Evolutionary conservation across 1,140 invertebrate genomes (phyloP), one percentile per base, ranked within the genome.

Genomic region (Conus ventricosus): DNA sequence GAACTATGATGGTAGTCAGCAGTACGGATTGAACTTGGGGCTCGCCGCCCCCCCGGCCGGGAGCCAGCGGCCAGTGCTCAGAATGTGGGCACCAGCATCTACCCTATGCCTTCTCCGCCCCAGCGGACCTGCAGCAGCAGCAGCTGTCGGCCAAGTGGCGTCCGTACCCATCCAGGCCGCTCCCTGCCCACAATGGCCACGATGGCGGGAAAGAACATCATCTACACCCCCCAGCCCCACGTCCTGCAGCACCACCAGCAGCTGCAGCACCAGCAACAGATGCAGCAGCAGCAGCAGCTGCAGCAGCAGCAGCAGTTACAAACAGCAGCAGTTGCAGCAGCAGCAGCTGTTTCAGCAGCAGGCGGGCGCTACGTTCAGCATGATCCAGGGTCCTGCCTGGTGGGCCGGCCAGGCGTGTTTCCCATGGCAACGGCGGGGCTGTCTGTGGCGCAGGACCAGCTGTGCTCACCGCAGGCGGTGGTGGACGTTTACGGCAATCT

Each of bases 1-100:
- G 85, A 87, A 87, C 85, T 87, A 87, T 87, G 85, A 87, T 39
- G 25, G 54, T 60, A 87, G 71, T 78, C 85, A 87, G 75, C 85
- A 87, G 25, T 87, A 87, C 54, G 85, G 85, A 55, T 87, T 87
- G 39, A 87, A 87, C 85, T 78, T 87, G 25, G 85, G 85, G 23
- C n/a, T 87, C n/a, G 85, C 85, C 20, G 84, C 84, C 8, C 27
- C 84, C 7, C 13, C 71, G 1, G 54, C 67, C 8, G 67, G 27
- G 2, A 57, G 27, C 71, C 85, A 87, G 75, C 85, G 54, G 63
- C 71, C 39, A 51, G 7, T n/a, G 71, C 71, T 0, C 85, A 87
- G 75, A 87, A 87, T 87, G 85, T 87, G n/a, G 51, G 71, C 4
- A 54, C 63, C 51, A 57, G 10, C 25, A n/a, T 87, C n/a, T 87